These are phyloP conservation scores for Apomyelois bistriatella DNA, from an alignment of 2,888 invertebrate genomes.

Conservation along the genomic window DNA sequence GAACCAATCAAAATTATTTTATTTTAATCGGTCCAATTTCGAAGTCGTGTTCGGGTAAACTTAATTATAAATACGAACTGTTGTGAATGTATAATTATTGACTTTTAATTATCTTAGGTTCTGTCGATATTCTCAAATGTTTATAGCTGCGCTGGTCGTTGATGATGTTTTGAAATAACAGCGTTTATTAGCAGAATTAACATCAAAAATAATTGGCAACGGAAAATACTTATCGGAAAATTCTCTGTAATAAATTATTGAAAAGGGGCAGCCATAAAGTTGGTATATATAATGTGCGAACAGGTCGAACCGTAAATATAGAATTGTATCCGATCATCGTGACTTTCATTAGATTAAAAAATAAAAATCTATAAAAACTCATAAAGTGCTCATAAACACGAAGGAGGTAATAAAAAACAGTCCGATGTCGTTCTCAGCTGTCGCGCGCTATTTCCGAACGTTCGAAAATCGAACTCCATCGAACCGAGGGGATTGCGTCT, in stretches of 20 bases:
- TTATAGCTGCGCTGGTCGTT: slow-evolving; percentile 27
- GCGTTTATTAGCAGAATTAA: slow-evolving; percentile 22
- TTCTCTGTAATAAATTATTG: slow-evolving; percentile 19
- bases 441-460: slow-evolving; percentile 76
- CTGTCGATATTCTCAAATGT: slow-evolving; percentile 35
- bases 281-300: slow-evolving; percentile 39
- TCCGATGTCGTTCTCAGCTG: slow-evolving; percentile 76
- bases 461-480: slow-evolving; percentile 76
- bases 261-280: slow-evolving; percentile 20
- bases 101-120: slow-evolving; percentile 32
- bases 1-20: slow-evolving; percentile 48
- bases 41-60: slow-evolving; percentile 23
- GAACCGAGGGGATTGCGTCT: slow-evolving; percentile 59
- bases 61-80: slow-evolving; percentile 26
- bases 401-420: slow-evolving; percentile 75
- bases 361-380: slow-evolving; percentile 75
- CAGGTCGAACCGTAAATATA: slow-evolving; percentile 55
- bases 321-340: slow-evolving; percentile 61
- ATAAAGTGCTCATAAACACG: slow-evolving; percentile 78
- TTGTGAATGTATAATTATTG: slow-evolving; percentile 30
- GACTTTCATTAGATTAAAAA: slow-evolving; percentile 68
- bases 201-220: slow-evolving; percentile 32
- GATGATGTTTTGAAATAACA: slow-evolving; percentile 21
- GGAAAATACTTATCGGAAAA: slow-evolving; percentile 18
- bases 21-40: slow-evolving; percentile 32